Evolutionary conservation across 1,140 invertebrate species (phyloP).

Genomic region (Coelopa frigida): DNA sequence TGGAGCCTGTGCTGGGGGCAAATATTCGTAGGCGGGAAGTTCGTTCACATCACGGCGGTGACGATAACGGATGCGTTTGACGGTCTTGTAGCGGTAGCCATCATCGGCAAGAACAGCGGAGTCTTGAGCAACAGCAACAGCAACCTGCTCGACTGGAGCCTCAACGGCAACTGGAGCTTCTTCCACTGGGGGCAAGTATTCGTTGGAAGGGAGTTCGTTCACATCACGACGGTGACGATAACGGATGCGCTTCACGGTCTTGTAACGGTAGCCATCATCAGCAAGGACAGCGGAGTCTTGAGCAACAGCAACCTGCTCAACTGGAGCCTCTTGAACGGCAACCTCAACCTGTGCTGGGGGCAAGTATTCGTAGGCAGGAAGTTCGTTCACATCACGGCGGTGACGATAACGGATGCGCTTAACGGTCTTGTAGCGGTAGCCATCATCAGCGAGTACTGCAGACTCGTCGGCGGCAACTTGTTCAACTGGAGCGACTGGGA

Average conservation of each 20-base stretch:
- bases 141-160: conserved; percentile 17
- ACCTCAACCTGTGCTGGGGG: conserved; percentile 18
- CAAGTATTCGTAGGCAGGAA: conserved; percentile 24
- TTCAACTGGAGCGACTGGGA: conserved; percentile 12
- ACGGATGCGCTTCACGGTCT: conserved; percentile 24
- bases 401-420: conserved; percentile 28
- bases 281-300: conserved; percentile 8
- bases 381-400: conserved; percentile 34
- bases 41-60: conserved; percentile 34
- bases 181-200: conserved; percentile 24
- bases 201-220: conserved; percentile 31
- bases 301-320: conserved; percentile 8
- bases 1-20: conserved; percentile 23
- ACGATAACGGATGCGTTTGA: conserved; percentile 26
- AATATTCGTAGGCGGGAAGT: conserved; percentile 22
- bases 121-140: conserved; percentile 23
- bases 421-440: conserved; percentile 26
- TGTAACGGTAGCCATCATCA: conserved; percentile 30
- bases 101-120: conserved; percentile 27
- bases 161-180: conserved; percentile 13
- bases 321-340: conserved; percentile 15
- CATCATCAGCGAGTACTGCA: conserved; percentile 22
- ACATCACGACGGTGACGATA: conserved; percentile 33
- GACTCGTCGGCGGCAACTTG: conserved; percentile 14
- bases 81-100: conserved; percentile 35